Base-by-base conservation (phyloP, 1,140 invertebrate genomes). In the Dendrolimus punctatus region DNA sequence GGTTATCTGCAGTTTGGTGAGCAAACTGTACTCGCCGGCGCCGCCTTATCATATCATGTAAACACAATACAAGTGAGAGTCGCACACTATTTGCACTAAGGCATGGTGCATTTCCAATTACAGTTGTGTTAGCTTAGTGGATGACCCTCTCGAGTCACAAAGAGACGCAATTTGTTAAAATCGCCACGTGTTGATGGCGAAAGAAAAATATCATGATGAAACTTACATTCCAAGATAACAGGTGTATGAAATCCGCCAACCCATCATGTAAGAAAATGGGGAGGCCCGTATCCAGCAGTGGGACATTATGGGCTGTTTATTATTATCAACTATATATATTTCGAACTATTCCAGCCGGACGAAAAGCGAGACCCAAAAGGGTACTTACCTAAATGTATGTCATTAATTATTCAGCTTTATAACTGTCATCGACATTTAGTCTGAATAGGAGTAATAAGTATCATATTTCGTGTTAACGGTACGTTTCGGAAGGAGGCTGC, bases 1-100 rank as follows among this genome's bases (percentile, higher is more conserved):
- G 65, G 72, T 81, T 81, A 82, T 79, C 77, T 77, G 60, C 52
- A 51, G 56, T 55, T 45, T 53, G 55, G 62, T 67, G 64, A 72
- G 68, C 66, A 65, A 66, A 70, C 70, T 66, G 68, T 73, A 75
- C 67, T 66, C 79, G 73, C 68, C 71, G 81, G 81, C 81, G 81
- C 80, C 81, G 75, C 67, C 72, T 85, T 85, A 85, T 85, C 81
- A 69, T 39, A 42, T 42, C 73, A 53, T 61, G 79, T 70, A 82
- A 85, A 85, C 79, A 85, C 60, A 68, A 73, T 73, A 80, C 76
- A 71, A 80, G 72, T 80, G 69, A 80, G 23, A 23, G 23, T 23
- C 23, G 23, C 23, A 23, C 23, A 23, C 1, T 23, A 23, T 23
- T 23, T 23, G 1, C 23, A 23, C 23, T 2, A 23, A 23, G 23